Conservation (phyloP, 1,140 invertebrate species). For the Leptinotarsa undecemlineata region DNA sequence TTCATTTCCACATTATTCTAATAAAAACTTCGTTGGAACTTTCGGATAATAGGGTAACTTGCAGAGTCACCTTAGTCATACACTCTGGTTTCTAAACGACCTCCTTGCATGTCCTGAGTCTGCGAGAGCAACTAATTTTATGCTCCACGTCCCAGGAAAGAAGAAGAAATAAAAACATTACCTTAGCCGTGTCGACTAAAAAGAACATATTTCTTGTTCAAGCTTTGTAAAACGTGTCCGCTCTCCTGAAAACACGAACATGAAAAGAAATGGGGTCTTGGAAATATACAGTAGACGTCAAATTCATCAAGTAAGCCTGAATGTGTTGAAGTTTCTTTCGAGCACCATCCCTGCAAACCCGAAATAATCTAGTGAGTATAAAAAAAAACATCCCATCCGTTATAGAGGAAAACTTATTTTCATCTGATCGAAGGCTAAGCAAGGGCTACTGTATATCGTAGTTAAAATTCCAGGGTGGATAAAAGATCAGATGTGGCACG, state of each 20-base stretch:
- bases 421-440: too few species aligned
- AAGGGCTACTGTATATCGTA: too few species aligned
- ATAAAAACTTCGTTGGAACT: neutral
- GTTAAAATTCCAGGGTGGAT: too few species aligned
- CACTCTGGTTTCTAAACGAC: constrained; percentile 5
- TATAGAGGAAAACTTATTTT: too few species aligned
- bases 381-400: too few species aligned
- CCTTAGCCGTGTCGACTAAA: constrained; percentile 7
- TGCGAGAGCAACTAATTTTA: constrained; percentile 6
- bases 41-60: neutral
- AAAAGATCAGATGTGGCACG: too few species aligned
- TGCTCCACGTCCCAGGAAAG: constrained; percentile 1
- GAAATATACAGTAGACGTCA: neutral
- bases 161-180: constrained; percentile 7
- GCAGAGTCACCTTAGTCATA: constrained; percentile 2
- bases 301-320: neutral
- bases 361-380: too few species aligned
- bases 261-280: constrained; percentile 3
- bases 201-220: constrained; percentile 8
- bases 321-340: neutral
- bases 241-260: neutral
- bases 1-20: neutral
- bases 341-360: too few species aligned
- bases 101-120: constrained; percentile 2
- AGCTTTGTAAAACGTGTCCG: constrained; percentile 1